Base-by-base conservation (phyloP, 2,888 invertebrate species). In the Trisateles emortualis region DNA sequence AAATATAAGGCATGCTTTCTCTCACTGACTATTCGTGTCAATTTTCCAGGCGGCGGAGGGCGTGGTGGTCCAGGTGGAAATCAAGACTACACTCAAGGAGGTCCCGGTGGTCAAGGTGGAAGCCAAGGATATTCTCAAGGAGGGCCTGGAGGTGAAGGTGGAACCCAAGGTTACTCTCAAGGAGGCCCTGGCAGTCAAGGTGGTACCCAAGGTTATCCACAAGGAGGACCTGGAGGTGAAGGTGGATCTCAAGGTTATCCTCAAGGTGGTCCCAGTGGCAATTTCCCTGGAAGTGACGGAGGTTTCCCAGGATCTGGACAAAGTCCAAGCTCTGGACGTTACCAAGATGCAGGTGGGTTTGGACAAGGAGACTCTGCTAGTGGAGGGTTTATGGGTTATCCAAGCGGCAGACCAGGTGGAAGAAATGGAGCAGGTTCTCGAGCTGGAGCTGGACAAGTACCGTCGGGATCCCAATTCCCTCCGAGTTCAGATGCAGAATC, bases 201-300 rank as follows among this genome's bases (percentile, higher is more conserved):
- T 6, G 74, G 79, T 9, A 74, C 70, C 22, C 82, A 82, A 68
- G 86, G 83, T 10, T 86, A 85, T 39, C 56, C 76, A 29, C 74
- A 72, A 56, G 68, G 68, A 24, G 71, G 74, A 11, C 49, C 66
- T 0, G 22, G 22, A 0, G 36, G 36, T 13, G 76, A 74, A 33
- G 67, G 67, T 4, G 74, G 79, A 16, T 72, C 69, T 17, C 83
- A 81, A 66, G 84, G 82, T 9, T 86, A 85, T 41, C 56, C 76
- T 32, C 74, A 70, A 56, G 70, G 73, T 1, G 68, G 73, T 19
- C 64, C 72, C 6, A 75, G 65, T 16, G 72, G 70, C 24, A 69
- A 58, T 39, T 79, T 78, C 49, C 56, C 73, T 30, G 74, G 76
- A 14, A 70, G 76, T 24, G 72, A 70, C 16, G 54, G 70, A 5